These are phyloP conservation scores for Porites rus DNA, from an alignment of 92 coral and sea anemone species.

Conservation along the genomic window DNA sequence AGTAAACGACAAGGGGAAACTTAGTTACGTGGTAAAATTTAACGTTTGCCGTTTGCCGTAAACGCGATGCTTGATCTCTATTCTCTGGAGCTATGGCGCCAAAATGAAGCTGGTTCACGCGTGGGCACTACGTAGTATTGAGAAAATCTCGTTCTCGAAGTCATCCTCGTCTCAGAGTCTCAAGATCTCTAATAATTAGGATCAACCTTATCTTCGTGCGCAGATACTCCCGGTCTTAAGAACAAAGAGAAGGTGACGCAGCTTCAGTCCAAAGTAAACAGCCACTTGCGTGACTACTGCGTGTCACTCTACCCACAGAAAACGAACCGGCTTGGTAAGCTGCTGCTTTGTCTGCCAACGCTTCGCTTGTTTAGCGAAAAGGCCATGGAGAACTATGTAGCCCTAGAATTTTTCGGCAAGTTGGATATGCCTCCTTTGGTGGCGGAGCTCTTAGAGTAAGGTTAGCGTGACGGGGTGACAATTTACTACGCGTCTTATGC, in stretches of 20 bases:
- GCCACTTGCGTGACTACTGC: conserved; percentile 86
- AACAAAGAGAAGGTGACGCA: conserved; percentile 81
- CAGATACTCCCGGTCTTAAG: conserved; percentile 90
- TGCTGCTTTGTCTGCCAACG: conserved; percentile 91
- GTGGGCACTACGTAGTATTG: too few species aligned
- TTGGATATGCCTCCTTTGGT: conserved; percentile 98
- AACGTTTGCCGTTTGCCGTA: too few species aligned
- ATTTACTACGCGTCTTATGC: conserved; percentile 1
- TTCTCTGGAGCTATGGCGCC: too few species aligned
- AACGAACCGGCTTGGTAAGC: conserved; percentile 90
- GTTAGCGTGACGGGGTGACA: conserved; percentile 18
- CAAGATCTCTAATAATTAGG: too few species aligned
- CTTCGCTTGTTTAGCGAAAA: conserved; percentile 93
- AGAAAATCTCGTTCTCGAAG: too few species aligned
- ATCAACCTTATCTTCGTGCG: background rate
- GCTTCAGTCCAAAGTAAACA: conserved; percentile 83
- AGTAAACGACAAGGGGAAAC: too few species aligned
- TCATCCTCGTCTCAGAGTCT: too few species aligned
- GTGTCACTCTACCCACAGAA: conserved; percentile 69
- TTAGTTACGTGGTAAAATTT: too few species aligned
- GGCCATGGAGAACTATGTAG: conserved; percentile 92
- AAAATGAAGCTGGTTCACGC: too few species aligned
- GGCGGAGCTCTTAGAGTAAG: conserved; percentile 84
- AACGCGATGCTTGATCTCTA: too few species aligned
- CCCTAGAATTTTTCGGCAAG: conserved; percentile 96